Conservation (phyloP, 2,113 vertebrate species). For the Cryptotis parvus region DNA sequence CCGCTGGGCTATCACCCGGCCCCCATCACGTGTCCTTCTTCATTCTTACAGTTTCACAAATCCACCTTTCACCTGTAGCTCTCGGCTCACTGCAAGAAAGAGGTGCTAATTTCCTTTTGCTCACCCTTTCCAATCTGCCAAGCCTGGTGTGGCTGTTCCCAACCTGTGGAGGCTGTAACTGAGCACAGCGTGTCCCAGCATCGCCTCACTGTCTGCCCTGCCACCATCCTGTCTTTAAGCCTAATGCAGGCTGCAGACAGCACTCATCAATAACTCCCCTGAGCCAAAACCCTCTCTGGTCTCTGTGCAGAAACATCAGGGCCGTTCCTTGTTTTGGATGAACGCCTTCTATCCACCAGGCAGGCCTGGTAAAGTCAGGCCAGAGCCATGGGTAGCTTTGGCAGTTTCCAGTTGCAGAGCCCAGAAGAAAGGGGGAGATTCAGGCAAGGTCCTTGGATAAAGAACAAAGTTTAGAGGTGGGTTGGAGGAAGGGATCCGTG, state of each 20-base stretch:
- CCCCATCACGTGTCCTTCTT: neutral
- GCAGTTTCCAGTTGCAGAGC: constrained; percentile 3
- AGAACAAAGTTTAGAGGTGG: neutral
- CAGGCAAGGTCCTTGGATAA: neutral
- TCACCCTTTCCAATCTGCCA: neutral
- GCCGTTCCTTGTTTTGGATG: no score
- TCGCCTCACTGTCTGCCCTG: neutral
- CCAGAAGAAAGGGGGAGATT: neutral
- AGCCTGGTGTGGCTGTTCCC: neutral
- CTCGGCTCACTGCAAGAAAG: neutral
- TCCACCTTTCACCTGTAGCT: neutral
- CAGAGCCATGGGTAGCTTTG: neutral
- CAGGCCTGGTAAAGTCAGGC: constrained; percentile 11
- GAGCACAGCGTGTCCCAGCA: neutral
- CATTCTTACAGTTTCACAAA: constrained; percentile 9
- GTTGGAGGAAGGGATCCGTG: neutral
- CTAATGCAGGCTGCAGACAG: neutral
- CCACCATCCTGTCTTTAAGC: neutral
- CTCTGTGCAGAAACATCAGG: neutral
- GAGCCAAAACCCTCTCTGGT: neutral
- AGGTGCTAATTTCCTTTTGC: neutral
- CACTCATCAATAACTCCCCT: neutral
- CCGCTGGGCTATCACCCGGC: no score
- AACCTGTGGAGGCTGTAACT: neutral
- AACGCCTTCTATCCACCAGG: no score